Conservation (phyloP, 2,888 invertebrate species). For the Antheraea yamamai region DNA sequence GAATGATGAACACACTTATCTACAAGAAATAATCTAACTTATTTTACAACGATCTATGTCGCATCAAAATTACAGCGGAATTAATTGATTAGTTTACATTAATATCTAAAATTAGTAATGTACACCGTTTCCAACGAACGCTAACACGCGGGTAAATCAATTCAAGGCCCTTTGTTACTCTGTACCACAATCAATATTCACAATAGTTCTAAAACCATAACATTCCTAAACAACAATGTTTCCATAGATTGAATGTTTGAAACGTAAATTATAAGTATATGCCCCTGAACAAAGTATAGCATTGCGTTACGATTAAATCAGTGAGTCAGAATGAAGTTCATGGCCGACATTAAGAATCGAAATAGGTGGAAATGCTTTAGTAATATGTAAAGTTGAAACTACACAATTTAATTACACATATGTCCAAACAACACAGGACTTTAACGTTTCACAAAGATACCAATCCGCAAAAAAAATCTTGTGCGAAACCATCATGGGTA, state of each 20-base stretch:
- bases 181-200: slow-evolving; percentile 6
- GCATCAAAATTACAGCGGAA: not conserved
- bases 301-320: slow-evolving; percentile 18
- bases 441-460: too few species aligned
- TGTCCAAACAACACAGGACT: not conserved
- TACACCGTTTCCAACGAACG: not conserved
- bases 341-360: not conserved
- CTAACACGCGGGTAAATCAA: not conserved
- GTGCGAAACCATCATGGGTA: too few species aligned
- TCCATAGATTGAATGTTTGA: slow-evolving; percentile 1
- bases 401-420: not conserved
- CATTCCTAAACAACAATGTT: slow-evolving; percentile 7
- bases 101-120: not conserved
- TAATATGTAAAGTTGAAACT: not conserved
- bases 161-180: not conserved
- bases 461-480: too few species aligned
- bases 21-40: not conserved
- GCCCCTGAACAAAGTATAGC: slow-evolving; percentile 15
- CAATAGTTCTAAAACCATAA: slow-evolving; percentile 2
- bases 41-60: not conserved
- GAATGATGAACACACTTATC: not conserved
- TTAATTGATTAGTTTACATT: slow-evolving; percentile 2
- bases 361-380: not conserved
- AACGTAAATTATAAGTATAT: not conserved
- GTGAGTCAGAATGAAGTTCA: slow-evolving; percentile 18